Percentiles rank a stretch among this genome's conserved stretches.
Conservation (phyloP, 2,888 invertebrate species). For the Steinernema scapterisci region DNA sequence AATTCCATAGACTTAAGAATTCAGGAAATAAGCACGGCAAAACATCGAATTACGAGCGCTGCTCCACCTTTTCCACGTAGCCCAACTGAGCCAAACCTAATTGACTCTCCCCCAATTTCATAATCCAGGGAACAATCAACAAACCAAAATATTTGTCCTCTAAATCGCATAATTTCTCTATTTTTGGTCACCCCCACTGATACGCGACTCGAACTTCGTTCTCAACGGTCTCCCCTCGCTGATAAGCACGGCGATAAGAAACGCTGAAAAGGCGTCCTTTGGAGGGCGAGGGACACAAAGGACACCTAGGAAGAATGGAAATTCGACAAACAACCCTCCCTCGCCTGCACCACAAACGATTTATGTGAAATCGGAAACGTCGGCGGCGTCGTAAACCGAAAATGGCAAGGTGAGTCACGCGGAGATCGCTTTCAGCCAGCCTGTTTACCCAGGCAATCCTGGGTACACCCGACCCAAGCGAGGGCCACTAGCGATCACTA, state of each 20-base stretch:
- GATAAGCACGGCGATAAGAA: too few species aligned
- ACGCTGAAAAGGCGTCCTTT: too few species aligned
- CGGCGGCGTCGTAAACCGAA: not conserved
- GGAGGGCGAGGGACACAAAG: not conserved
- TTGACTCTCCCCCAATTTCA: too few species aligned
- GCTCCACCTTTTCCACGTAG: too few species aligned
- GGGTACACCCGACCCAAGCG: not conserved
- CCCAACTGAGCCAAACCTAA: too few species aligned
- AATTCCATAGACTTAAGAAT: too few species aligned
- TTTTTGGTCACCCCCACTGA: too few species aligned
- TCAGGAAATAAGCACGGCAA: too few species aligned
- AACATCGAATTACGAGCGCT: too few species aligned
- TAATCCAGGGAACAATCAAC: too few species aligned
- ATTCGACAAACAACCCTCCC: not conserved
- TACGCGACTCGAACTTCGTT: not conserved
- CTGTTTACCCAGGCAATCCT: not conserved
- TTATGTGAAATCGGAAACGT: conserved; percentile 14
- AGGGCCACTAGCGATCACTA: not conserved
- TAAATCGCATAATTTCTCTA: too few species aligned
- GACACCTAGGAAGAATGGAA: not conserved
- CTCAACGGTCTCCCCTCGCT: not conserved
- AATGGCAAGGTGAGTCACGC: conserved; percentile 3
- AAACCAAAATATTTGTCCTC: too few species aligned
- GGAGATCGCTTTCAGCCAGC: not conserved
- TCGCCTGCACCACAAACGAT: not conserved